Conservation (phyloP, 2,113 vertebrate genomes). For the Hipposideros armiger region DNA sequence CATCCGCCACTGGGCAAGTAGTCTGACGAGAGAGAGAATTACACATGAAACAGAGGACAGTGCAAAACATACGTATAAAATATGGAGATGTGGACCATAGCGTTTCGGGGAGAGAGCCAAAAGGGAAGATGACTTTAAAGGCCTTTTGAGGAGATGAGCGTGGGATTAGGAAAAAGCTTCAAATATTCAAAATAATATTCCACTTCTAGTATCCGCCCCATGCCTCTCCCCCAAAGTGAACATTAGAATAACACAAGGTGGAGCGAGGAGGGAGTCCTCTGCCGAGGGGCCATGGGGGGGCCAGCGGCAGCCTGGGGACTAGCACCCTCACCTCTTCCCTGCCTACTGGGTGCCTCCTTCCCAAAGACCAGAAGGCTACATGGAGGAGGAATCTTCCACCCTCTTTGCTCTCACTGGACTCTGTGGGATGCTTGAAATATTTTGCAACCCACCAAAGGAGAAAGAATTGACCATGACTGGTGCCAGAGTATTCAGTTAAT, state of each 20-base stretch:
- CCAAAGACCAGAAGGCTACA: background rate
- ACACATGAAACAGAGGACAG: background rate
- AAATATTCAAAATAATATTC: background rate
- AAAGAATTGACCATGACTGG: slow-evolving; percentile 50
- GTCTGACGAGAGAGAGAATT: background rate
- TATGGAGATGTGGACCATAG: background rate
- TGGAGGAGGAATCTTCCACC: background rate
- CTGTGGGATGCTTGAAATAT: slow-evolving; percentile 61
- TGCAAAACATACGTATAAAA: accelerated
- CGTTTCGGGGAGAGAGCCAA: background rate
- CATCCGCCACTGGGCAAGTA: background rate
- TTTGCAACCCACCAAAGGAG: slow-evolving; percentile 63
- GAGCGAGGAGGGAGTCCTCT: background rate
- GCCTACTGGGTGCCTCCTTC: background rate
- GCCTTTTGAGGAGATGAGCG: background rate
- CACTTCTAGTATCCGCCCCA: background rate
- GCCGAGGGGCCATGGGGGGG: background rate
- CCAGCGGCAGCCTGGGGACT: background rate
- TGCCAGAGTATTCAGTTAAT: slow-evolving; percentile 74
- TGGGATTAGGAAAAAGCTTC: background rate
- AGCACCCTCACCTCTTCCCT: background rate
- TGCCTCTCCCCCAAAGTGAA: background rate
- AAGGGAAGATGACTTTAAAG: background rate
- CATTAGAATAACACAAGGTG: background rate
- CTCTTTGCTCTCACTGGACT: slow-evolving; percentile 17